Percentiles rank a stretch among this genome's conserved stretches.
phyloP scores from a whole-genome alignment of 2,888 invertebrate species.

The Drosophila anomalata region DNA sequence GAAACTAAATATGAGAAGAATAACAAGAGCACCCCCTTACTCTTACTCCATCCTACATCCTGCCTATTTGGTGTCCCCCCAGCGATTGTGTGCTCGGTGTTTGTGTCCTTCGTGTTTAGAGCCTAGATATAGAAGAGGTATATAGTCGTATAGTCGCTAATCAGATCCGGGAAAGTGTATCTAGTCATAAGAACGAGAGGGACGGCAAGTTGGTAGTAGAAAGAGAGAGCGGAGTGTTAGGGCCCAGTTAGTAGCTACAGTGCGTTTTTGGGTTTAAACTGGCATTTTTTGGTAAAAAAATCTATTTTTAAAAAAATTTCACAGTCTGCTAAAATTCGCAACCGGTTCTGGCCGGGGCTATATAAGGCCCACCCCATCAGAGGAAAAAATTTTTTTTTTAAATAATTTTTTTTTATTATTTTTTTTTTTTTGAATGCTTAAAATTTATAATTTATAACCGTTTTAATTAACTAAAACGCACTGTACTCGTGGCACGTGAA shows the following conservation, averaged over 20 bases:
- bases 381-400: too few relatives aligned
- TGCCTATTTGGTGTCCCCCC: not conserved
- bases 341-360: too few relatives aligned
- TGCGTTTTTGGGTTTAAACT: not conserved
- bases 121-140: too few relatives aligned
- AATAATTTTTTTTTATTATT: not conserved
- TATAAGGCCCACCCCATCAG: too few relatives aligned
- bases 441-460: not conserved
- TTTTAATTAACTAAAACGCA: not conserved
- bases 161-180: constrained; percentile 45
- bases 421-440: not conserved
- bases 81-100: constrained; percentile 7
- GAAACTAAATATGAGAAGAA: not conserved
- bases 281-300: too few relatives aligned
- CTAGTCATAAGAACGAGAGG: constrained; percentile 62
- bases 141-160: not conserved
- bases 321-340: too few relatives aligned
- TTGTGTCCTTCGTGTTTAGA: not conserved
- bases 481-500: constrained; percentile 33
- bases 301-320: too few relatives aligned
- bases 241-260: not conserved
- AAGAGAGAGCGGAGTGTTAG: not conserved
- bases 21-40: not conserved
- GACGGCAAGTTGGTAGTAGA: constrained; percentile 10
- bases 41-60: not conserved